Base-by-base conservation (phyloP, 2,888 invertebrate genomes). In the Diabrotica balteata region DNA sequence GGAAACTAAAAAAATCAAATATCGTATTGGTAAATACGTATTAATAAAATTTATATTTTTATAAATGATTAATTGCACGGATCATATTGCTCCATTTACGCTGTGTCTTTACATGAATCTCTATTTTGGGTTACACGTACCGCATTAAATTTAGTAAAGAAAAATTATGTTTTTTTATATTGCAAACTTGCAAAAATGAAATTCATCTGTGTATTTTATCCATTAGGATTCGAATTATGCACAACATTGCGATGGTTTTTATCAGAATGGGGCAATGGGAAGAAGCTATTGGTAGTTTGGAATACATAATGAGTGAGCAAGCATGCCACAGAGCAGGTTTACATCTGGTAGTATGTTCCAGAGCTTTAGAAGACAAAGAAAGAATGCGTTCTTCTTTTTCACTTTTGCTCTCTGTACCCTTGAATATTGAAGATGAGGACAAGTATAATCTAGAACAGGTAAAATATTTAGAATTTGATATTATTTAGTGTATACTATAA, bases 261-360 rank as follows among this genome's bases (percentile, higher is more conserved):
- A 94, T 98, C 42, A 93, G 95, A 80, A 94, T 98, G 93, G 96
- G 96, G 44, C 96, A 97, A 83, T 96, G 96, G 84, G 93, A 93
- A 62, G 98, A 99, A 82, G 98, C 99, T 0, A 93, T 97, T 55
- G 94, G 94, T 5, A 96, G 96, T 78, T 96, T 99, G 84, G 98
- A 99, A 82, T 97, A 96, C 84, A 97, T 98, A 68, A 97, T 99
- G 95, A 93, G 95, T 63, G 98, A 98, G 83, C 92, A 94, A 76
- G 93, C 97, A 0, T 95, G 95, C 81, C 84, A 84, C 68, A 76
- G 80, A 78, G 85, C 87, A 80, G 96, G 97, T 53, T 88, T 99
- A 73, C 97, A 98, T 83, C 87, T 97, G 64, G 91, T 98, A 66
- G 84, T 95, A 43, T 95, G 95, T 79, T 93, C 94, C 66, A 93